phyloP scores from a whole-genome alignment of 2,113 vertebrate genomes.

The Mobula birostris region DNA sequence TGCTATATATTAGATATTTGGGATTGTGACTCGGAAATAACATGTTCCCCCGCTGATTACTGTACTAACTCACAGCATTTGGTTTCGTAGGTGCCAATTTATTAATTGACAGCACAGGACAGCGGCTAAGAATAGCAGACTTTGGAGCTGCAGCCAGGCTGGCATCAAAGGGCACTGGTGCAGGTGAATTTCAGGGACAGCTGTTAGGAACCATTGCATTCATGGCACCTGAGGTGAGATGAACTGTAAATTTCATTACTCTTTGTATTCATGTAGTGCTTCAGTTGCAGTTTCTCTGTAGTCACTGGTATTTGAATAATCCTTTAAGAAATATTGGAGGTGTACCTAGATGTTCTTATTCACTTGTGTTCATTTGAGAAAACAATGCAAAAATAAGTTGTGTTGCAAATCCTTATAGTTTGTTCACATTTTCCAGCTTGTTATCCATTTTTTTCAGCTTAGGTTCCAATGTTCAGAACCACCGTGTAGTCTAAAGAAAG shows the following conservation, averaged over 20 bases:
- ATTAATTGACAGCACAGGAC: slow-evolving; percentile 84
- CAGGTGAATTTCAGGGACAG: slow-evolving; percentile 84
- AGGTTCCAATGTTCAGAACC: not conserved
- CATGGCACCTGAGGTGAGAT: slow-evolving; percentile 81
- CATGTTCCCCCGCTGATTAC: slow-evolving; percentile 39
- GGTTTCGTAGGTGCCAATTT: slow-evolving; percentile 74
- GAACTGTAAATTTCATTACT: not conserved
- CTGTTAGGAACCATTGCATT: slow-evolving; percentile 83
- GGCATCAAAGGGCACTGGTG: slow-evolving; percentile 83
- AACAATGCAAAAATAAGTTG: not conserved
- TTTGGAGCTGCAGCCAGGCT: slow-evolving; percentile 80
- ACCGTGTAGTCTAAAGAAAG: not conserved
- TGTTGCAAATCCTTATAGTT: not conserved
- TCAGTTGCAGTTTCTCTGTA: not conserved
- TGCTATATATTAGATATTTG: not conserved
- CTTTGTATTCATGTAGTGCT: not conserved
- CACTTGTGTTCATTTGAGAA: not conserved
- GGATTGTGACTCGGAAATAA: slow-evolving; percentile 22
- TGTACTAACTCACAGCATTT: slow-evolving; percentile 42
- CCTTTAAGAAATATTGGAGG: not conserved
- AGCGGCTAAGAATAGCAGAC: slow-evolving; percentile 79
- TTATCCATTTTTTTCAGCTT: not conserved
- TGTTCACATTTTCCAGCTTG: too few species aligned
- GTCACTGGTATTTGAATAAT: not conserved
- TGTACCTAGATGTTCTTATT: not conserved